These are phyloP conservation scores for Cheilosia vernalis DNA, from an alignment of 2,888 invertebrate species.

Conservation along the genomic window DNA sequence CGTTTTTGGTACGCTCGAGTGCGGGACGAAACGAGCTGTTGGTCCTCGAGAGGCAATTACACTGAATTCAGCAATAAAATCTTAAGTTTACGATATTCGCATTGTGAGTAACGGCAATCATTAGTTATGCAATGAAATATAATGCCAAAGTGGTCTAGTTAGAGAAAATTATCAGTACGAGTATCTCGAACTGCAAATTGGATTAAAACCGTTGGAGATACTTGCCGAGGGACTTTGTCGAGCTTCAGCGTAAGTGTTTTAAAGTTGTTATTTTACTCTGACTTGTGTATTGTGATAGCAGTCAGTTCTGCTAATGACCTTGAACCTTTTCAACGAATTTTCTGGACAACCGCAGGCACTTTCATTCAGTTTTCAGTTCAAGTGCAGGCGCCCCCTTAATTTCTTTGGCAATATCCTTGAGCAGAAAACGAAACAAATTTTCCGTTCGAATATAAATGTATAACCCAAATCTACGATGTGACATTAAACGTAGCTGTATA, in stretches of 20 bases:
- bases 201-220: conserved; percentile 67
- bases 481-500: conserved; percentile 50
- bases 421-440: conserved; percentile 58
- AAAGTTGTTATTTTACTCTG: not conserved
- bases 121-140: conserved; percentile 61
- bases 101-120: conserved; percentile 25
- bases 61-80: conserved; percentile 43
- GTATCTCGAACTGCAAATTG: conserved; percentile 42
- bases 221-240: not conserved
- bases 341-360: not conserved
- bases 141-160: conserved; percentile 42
- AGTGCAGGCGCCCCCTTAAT: conserved; percentile 42
- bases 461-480: conserved; percentile 59
- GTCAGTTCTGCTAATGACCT: not conserved
- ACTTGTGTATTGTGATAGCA: no score
- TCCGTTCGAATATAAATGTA: conserved; percentile 7
- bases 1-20: not conserved
- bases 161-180: conserved; percentile 4
- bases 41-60: conserved; percentile 43
- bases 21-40: conserved; percentile 6
- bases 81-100: conserved; percentile 41
- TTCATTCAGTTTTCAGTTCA: conserved; percentile 28
- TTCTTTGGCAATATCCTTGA: conserved; percentile 26
- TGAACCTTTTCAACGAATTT: not conserved
- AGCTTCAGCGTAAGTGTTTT: no score